Evolutionary conservation across 2,888 invertebrate species (phyloP), one percentile per base, ranked within the genome.

Genomic region (Polydrusus pterygomalis): DNA sequence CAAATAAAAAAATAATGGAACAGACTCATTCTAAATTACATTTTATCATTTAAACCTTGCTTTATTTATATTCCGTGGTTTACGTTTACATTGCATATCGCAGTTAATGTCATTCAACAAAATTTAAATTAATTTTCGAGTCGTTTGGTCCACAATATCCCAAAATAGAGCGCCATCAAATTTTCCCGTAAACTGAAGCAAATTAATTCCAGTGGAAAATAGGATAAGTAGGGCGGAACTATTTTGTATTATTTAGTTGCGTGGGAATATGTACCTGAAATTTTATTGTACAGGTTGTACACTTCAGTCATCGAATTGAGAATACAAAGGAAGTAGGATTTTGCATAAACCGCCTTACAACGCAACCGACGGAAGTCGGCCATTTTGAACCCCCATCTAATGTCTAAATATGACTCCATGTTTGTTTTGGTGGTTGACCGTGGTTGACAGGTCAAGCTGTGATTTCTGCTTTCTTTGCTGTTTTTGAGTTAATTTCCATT

Each of bases 161-260:
- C 20, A 51, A 51, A 20, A 13, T 51, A 51, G 51, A 25, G 25
- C 11, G 51, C 62, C 43, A 62, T 62, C 62, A 40, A 62, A 62
- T 62, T 62, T 40, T 34, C 13, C 62, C 45, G 49, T 49, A n/a
- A 62, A 60, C 62, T 20, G 60, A 60, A 34, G 49, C 60, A 58
- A 70, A 70, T 70, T 60, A 10, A 70, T 62, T 60, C 60, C 20
- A 17, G 15, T 47, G 34, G 62, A 30, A 60, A 70, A 58, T 70
- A 18, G 38, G 62, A 62, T 70, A 70, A 70, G 62, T 34, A 62
- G 70, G 60, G 62, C 45, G 45, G 62, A 15, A 17, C 49, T 60
- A 47, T 60, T 70, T 70, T 70, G 58, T 30, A 49, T 62, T 70
- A 70, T 60, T 70, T 62, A 70, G 47, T 70, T 62, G 40, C 60